phyloP scores from a whole-genome alignment of 2,113 vertebrate species.

The Vidua chalybeata region DNA sequence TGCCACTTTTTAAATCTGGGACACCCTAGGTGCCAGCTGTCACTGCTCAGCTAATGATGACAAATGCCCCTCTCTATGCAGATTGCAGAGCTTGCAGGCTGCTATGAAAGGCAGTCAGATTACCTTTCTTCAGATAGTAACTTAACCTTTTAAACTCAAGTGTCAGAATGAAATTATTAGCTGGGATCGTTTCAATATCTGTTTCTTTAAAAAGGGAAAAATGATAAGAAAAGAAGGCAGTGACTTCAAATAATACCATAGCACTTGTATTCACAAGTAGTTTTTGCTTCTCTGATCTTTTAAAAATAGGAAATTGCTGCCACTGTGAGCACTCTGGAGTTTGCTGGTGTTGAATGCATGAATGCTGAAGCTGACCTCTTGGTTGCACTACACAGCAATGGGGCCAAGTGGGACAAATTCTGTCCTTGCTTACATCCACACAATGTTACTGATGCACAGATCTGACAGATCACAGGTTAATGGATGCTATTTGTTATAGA shows the following conservation, averaged over 20 bases:
- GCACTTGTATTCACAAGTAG: background rate
- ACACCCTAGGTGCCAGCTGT: constrained; percentile 97
- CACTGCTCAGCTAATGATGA: constrained; percentile 99
- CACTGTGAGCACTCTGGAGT: background rate
- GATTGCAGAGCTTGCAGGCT: constrained; percentile 86
- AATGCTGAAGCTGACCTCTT: constrained; percentile 32
- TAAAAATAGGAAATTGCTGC: constrained; percentile 38
- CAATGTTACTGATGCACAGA: background rate
- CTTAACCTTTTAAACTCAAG: constrained; percentile 81
- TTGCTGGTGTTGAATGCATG: background rate
- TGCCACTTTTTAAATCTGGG: constrained; percentile 92
- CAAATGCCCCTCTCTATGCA: constrained; percentile 98
- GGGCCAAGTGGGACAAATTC: constrained; percentile 2
- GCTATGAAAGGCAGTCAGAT: constrained; percentile 77
- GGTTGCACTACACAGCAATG: background rate
- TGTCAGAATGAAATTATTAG: constrained; percentile 76
- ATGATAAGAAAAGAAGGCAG: background rate
- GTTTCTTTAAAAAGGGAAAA: constrained; percentile 19
- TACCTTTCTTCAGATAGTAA: constrained; percentile 81
- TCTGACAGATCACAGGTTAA: constrained; percentile 27
- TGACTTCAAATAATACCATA: background rate
- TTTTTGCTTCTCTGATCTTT: constrained; percentile 34
- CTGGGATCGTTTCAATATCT: constrained; percentile 66
- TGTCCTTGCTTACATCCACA: background rate
- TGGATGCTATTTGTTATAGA: constrained; percentile 2